Conservation (phyloP, 2,888 invertebrate species). For the Phaedon cochleariae region DNA sequence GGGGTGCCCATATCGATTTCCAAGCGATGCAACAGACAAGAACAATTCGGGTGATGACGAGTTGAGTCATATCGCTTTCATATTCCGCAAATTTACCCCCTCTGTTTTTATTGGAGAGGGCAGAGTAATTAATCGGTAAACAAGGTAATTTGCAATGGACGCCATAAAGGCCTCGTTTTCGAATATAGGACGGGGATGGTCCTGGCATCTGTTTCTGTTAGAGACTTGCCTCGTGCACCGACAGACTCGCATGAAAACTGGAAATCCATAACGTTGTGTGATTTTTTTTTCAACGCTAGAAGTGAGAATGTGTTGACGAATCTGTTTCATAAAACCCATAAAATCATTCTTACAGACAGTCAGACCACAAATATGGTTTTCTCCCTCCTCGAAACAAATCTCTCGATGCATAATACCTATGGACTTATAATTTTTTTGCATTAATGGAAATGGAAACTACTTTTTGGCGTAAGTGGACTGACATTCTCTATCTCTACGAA, state of each 20-base stretch:
- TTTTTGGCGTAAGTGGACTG: too few relatives aligned
- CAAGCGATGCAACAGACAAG: slow-evolving; percentile 29
- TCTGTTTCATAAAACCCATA: too few relatives aligned
- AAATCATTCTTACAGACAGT: too few relatives aligned
- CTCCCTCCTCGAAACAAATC: too few relatives aligned
- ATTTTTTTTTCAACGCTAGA: too few relatives aligned
- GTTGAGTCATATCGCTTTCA: slow-evolving; percentile 24
- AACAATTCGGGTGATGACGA: slow-evolving; percentile 25
- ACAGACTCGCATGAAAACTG: not conserved
- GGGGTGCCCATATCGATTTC: slow-evolving; percentile 28
- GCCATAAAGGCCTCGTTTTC: slow-evolving; percentile 16
- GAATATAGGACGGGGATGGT: not conserved
- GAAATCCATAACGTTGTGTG: not conserved
- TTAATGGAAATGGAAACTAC: too few relatives aligned
- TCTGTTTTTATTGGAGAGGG: slow-evolving; percentile 28
- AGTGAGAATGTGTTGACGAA: too few relatives aligned
- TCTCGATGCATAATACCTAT: too few relatives aligned
- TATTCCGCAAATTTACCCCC: slow-evolving; percentile 9
- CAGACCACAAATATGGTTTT: too few relatives aligned
- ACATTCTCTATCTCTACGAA: too few relatives aligned
- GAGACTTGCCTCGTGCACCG: not conserved
- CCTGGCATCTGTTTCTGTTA: slow-evolving; percentile 25
- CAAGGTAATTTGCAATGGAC: slow-evolving; percentile 30
- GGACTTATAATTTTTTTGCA: too few relatives aligned
- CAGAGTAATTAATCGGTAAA: slow-evolving; percentile 29